Percentiles rank a stretch among this genome's conserved stretches.
These are phyloP conservation scores for Pristionchus maxplancki DNA, from an alignment of 2,888 invertebrate species.

Conservation along the genomic window DNA sequence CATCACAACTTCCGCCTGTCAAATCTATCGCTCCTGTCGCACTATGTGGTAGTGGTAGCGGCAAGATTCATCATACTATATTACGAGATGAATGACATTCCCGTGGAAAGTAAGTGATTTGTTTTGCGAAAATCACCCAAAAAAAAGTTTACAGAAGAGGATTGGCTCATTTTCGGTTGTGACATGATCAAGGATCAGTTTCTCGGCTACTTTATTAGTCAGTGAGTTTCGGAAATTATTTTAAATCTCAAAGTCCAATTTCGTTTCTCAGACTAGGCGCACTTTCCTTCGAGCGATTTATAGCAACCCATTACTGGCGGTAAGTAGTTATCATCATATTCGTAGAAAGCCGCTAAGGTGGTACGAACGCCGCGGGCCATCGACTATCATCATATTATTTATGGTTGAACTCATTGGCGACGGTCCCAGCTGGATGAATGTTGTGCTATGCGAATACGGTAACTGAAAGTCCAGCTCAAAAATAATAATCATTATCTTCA, in stretches of 20 bases:
- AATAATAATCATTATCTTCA: not conserved
- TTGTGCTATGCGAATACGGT: not conserved
- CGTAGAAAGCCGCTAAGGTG: not conserved
- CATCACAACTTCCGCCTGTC: not conserved
- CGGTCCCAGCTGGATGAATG: not conserved
- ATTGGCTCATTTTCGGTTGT: not conserved
- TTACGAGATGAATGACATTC: not conserved
- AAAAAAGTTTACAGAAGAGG: not conserved
- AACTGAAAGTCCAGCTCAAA: too few relatives aligned
- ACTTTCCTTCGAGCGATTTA: not conserved
- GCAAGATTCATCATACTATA: not conserved
- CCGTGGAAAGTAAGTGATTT: not conserved
- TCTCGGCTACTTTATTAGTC: constrained; percentile 11
- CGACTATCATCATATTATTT: not conserved
- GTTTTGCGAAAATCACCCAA: not conserved
- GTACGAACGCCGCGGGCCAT: not conserved
- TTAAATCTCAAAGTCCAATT: not conserved
- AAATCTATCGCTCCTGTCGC: not conserved
- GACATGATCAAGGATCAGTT: constrained; percentile 18
- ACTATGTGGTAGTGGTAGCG: not conserved
- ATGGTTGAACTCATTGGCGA: not conserved
- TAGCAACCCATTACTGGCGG: not conserved
- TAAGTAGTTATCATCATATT: not conserved
- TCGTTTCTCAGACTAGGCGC: not conserved
- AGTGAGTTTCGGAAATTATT: not conserved